Evolutionary conservation across 2,888 invertebrate species (phyloP).

Genomic region (Hylaea fasciaria): DNA sequence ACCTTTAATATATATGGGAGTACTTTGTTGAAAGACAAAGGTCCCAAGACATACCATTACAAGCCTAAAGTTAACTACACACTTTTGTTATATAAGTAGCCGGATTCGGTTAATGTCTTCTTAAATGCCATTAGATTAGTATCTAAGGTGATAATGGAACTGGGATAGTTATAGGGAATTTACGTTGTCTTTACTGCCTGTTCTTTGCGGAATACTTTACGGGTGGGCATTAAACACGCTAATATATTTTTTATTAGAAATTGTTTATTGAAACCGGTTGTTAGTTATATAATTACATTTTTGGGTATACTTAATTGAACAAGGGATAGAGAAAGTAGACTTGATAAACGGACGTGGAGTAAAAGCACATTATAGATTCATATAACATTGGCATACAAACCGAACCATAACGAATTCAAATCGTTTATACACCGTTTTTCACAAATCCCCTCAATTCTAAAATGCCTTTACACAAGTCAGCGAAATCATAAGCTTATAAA

Average conservation of each 20-base stretch:
- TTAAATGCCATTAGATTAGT: constrained; percentile 17
- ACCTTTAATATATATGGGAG: constrained; percentile 6
- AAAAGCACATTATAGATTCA: too few relatives aligned
- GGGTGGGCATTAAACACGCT: too few relatives aligned
- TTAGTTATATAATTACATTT: too few relatives aligned
- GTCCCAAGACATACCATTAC: constrained; percentile 1
- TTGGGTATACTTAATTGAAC: too few relatives aligned
- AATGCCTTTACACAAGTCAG: constrained; percentile 28
- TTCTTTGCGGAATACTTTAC: not conserved
- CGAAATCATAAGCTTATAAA: constrained; percentile 31
- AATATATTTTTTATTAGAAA: too few relatives aligned
- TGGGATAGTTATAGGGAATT: constrained; percentile 11
- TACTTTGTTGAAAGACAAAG: constrained; percentile 17
- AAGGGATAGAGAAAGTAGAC: too few relatives aligned
- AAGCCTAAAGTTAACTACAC: constrained; percentile 7
- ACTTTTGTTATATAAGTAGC: constrained; percentile 20
- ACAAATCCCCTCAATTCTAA: constrained; percentile 13
- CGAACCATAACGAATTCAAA: constrained; percentile 4
- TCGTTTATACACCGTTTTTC: constrained; percentile 16
- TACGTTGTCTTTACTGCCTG: not conserved
- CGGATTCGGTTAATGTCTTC: constrained; percentile 18
- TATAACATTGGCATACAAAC: too few relatives aligned
- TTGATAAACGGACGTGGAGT: too few relatives aligned
- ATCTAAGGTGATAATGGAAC: constrained; percentile 27
- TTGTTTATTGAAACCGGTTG: too few relatives aligned